These are phyloP conservation scores for Haliclystus octoradiatus DNA, from an alignment of 30 jellyfish, hydroid and myxozoan genomes.

Conservation along the genomic window DNA sequence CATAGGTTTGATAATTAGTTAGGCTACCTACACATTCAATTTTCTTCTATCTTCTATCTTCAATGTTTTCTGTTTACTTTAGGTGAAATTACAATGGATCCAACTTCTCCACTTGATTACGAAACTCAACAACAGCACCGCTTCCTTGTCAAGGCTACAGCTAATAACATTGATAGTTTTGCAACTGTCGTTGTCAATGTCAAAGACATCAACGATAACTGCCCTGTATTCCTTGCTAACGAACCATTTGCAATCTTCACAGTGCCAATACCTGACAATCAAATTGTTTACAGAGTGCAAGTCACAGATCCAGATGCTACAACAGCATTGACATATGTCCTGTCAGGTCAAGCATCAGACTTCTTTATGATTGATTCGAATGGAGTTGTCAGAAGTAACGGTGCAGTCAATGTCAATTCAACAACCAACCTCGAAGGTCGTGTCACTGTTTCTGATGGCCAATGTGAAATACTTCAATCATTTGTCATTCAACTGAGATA, in stretches of 20 bases:
- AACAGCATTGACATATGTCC: too few species aligned
- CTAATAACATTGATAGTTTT: slow-evolving; percentile 16
- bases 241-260: slow-evolving; percentile 27
- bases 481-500: slow-evolving; percentile 4
- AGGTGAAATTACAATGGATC: too few species aligned
- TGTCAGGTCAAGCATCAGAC: slow-evolving; percentile 38
- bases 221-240: slow-evolving; percentile 30
- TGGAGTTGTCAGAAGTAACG: slow-evolving; percentile 58
- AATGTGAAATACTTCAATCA: slow-evolving; percentile 7
- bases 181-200: slow-evolving; percentile 60
- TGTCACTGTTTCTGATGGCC: slow-evolving; percentile 51
- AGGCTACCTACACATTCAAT: too few species aligned
- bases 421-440: slow-evolving; percentile 11
- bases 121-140: slow-evolving; percentile 31
- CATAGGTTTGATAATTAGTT: too few species aligned
- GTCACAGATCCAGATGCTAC: slow-evolving; percentile 41
- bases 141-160: slow-evolving; percentile 50
- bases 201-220: slow-evolving; percentile 40
- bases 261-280: slow-evolving; percentile 39
- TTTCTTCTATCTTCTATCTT: too few species aligned
- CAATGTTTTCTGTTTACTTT: too few species aligned
- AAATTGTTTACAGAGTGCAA: slow-evolving; percentile 18
- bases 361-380: slow-evolving; percentile 43
- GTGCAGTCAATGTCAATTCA: slow-evolving; percentile 12
- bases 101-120: slow-evolving; percentile 31